Percentiles rank a stretch among this genome's conserved stretches.
phyloP scores from a whole-genome alignment of 2,797 vertebrate genomes.

The Sitta carolinensis region DNA sequence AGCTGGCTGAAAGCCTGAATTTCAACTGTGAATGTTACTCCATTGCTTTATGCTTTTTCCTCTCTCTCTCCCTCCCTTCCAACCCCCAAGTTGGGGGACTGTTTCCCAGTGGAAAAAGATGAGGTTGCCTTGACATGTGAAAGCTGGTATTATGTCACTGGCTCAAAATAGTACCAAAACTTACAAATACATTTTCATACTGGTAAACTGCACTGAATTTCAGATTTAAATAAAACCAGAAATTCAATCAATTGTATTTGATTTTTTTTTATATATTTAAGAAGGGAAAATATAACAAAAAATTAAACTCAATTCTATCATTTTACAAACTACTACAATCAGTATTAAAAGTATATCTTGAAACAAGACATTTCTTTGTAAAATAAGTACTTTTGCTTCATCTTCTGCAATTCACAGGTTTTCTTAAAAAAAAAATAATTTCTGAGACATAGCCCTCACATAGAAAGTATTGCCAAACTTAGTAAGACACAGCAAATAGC shows the following conservation, averaged over 20 bases:
- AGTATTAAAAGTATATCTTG: neutral
- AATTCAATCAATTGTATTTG: neutral
- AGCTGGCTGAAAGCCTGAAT: neutral
- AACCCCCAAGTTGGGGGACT: accelerated
- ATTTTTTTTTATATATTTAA: neutral
- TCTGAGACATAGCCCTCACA: neutral
- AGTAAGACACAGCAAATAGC: neutral
- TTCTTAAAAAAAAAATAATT: neutral
- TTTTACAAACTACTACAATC: neutral
- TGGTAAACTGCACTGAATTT: neutral
- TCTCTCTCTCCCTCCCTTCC: neutral
- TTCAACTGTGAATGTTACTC: neutral
- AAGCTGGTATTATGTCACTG: neutral
- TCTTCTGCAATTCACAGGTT: neutral
- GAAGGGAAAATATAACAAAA: neutral
- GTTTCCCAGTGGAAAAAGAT: neutral
- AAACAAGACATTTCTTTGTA: neutral
- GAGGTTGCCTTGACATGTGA: neutral
- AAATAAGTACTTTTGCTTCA: neutral
- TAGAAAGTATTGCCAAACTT: neutral
- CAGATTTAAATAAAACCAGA: neutral
- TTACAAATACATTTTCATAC: neutral
- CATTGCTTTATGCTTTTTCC: neutral
- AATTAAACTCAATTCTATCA: neutral
- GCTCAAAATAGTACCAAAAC: neutral